These are phyloP conservation scores for Xestia ashworthii DNA, from an alignment of 2,888 invertebrate species.

Conservation along the genomic window DNA sequence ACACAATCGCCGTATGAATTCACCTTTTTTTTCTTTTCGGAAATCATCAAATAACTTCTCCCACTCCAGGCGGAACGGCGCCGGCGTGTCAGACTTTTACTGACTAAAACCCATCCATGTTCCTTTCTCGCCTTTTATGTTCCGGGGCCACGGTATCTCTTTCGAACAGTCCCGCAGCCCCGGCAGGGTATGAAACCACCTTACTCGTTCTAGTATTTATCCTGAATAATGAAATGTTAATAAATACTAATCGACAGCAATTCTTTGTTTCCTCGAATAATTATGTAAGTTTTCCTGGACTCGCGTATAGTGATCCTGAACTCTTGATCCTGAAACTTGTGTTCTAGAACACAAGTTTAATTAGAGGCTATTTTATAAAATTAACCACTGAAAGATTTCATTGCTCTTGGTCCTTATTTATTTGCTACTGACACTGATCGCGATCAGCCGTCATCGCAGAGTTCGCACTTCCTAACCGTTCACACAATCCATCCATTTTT, in stretches of 20 bases:
- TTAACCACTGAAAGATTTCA: not conserved
- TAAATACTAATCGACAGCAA: not conserved
- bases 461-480: not conserved
- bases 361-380: not conserved
- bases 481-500: not conserved
- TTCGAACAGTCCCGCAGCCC: too few species aligned
- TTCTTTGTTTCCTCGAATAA: not conserved
- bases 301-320: not conserved
- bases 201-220: not conserved
- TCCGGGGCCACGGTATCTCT: too few species aligned
- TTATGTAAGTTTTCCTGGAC: not conserved
- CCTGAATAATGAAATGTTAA: too few species aligned
- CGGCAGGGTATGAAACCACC: not conserved
- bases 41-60: too few species aligned
- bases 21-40: too few species aligned
- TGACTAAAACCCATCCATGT: too few species aligned
- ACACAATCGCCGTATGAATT: too few species aligned
- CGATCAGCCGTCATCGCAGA: too few species aligned
- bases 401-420: not conserved
- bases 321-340: too few species aligned
- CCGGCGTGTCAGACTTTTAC: too few species aligned
- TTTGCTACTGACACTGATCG: not conserved
- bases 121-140: too few species aligned
- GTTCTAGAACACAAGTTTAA: not conserved
- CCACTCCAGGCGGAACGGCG: too few species aligned